Evolutionary conservation across 2,888 invertebrate species (phyloP).

Genomic region (Hesperia comma): DNA sequence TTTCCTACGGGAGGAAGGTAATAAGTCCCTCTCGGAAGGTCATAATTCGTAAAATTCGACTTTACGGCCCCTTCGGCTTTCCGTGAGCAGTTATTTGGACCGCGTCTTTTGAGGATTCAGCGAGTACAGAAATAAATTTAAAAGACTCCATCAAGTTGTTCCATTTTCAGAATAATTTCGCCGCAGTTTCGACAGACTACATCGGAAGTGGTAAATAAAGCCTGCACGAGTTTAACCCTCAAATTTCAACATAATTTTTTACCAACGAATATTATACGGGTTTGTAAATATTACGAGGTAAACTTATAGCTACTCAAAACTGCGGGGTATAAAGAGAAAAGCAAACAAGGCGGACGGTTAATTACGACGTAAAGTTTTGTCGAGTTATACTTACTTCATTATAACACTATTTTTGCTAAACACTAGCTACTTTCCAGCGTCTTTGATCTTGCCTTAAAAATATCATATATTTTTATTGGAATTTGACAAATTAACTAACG

Average conservation of each 20-base stretch:
- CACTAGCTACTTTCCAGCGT: not conserved
- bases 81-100: slow-evolving; percentile 15
- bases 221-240: not conserved
- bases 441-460: not conserved
- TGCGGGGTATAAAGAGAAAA: not conserved
- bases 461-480: not conserved
- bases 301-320: slow-evolving; percentile 1
- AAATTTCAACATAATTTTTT: slow-evolving; percentile 5
- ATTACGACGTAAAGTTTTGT: slow-evolving; percentile 5
- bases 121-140: slow-evolving; percentile 1
- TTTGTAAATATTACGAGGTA: slow-evolving; percentile 10
- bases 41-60: slow-evolving; percentile 33
- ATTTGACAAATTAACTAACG: too few species aligned
- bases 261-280: slow-evolving; percentile 4
- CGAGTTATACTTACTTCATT: slow-evolving; percentile 3
- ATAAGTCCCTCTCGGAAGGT: slow-evolving; percentile 23
- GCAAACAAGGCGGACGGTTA: slow-evolving; percentile 10
- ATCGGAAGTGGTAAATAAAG: not conserved
- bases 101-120: slow-evolving; percentile 14
- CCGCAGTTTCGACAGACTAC: not conserved
- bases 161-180: not conserved
- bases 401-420: slow-evolving; percentile 7
- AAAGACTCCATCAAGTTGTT: not conserved
- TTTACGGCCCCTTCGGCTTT: slow-evolving; percentile 23
- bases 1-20: slow-evolving; percentile 16